Percentiles rank a stretch among this genome's conserved stretches.
Conservation (phyloP, 1,140 invertebrate genomes). For the Brachionus paranguensis region DNA sequence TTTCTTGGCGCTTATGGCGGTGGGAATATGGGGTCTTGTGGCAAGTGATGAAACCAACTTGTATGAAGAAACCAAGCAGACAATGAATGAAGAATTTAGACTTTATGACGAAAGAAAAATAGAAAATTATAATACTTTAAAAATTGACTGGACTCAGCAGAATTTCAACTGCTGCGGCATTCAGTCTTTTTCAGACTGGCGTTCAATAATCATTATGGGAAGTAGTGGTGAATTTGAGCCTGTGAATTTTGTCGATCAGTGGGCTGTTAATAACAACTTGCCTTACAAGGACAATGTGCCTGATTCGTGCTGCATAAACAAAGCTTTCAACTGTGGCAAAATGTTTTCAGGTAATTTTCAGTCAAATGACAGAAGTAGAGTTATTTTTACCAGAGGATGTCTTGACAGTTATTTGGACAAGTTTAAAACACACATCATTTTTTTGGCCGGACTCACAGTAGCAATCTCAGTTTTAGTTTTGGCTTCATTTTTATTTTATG, state of each 20-base stretch:
- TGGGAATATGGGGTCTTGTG: slow-evolving; percentile 15
- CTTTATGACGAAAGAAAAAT: slow-evolving; percentile 11
- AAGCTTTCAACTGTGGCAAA: slow-evolving; percentile 26
- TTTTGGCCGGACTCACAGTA: neutral
- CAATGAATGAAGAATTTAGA: neutral
- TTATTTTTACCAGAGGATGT: slow-evolving; percentile 17
- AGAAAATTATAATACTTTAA: neutral
- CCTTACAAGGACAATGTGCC: slow-evolving; percentile 38
- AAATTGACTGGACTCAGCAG: slow-evolving; percentile 25
- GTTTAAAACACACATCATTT: neutral
- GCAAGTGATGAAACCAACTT: neutral
- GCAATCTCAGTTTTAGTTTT: neutral
- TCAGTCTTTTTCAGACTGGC: slow-evolving; percentile 19
- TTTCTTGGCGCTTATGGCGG: neutral
- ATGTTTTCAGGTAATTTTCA: neutral
- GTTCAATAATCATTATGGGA: neutral
- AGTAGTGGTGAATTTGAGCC: neutral
- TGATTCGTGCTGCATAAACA: slow-evolving; percentile 16
- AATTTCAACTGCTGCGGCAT: slow-evolving; percentile 35
- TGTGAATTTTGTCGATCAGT: slow-evolving; percentile 22
- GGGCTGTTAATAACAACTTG: neutral
- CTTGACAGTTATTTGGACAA: neutral
- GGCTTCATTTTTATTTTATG: neutral
- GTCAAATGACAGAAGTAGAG: neutral
- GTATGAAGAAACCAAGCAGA: neutral